These are phyloP conservation scores for Momotus momota DNA, from an alignment of 2,797 vertebrate genomes.

Conservation along the genomic window DNA sequence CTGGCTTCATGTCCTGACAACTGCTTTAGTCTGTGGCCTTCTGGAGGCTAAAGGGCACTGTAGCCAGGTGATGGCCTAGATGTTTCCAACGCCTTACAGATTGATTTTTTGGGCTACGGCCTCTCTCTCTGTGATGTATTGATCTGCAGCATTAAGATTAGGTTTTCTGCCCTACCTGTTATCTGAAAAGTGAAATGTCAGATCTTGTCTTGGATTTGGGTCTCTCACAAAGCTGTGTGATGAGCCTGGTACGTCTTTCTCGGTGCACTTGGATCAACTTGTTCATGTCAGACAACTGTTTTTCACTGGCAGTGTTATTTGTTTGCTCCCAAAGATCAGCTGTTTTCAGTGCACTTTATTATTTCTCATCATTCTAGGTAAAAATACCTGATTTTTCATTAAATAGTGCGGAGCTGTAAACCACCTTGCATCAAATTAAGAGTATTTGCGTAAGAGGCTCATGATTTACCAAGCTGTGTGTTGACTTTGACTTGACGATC, in stretches of 20 bases:
- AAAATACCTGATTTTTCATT: not conserved
- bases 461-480: not conserved
- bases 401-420: not conserved
- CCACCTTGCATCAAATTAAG: not conserved
- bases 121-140: not conserved
- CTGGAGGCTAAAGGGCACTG: not conserved
- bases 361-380: not conserved
- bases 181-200: constrained; percentile 2
- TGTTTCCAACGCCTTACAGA: not conserved
- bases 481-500: constrained; percentile 18
- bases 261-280: fast-evolving
- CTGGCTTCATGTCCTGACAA: not conserved
- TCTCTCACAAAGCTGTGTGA: fast-evolving
- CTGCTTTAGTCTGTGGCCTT: not conserved
- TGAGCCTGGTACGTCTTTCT: not conserved
- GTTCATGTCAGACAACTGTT: fast-evolving
- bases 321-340: not conserved
- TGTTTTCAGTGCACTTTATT: not conserved
- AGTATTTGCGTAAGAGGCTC: constrained; percentile 12
- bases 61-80: not conserved
- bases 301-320: not conserved
- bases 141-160: not conserved
- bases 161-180: not conserved
- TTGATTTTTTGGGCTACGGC: not conserved
- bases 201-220: not conserved